Conservation (phyloP, 2,113 vertebrate genomes). For the Alces alces region DNA sequence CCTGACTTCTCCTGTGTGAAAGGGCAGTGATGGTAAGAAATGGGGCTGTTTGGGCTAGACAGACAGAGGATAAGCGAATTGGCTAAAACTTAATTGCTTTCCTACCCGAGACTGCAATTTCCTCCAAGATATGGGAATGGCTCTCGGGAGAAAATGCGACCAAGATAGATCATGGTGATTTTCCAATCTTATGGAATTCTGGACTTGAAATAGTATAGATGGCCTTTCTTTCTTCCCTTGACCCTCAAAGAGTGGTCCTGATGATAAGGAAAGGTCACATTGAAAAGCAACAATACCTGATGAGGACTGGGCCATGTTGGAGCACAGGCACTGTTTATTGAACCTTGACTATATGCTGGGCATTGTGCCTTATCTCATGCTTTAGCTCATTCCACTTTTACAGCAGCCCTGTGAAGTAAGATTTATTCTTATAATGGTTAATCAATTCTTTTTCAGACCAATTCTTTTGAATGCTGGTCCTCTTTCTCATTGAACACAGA, state of each 20-base stretch:
- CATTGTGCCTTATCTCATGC: neutral
- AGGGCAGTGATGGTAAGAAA: neutral
- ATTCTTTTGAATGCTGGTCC: neutral
- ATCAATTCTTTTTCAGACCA: conserved; percentile 23
- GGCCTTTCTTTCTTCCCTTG: neutral
- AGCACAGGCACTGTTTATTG: neutral
- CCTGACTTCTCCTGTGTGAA: neutral
- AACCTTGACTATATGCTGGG: neutral
- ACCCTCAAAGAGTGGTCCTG: neutral
- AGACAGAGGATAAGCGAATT: neutral
- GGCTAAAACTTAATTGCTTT: conserved; percentile 8
- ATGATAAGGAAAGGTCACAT: neutral
- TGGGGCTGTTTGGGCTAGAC: neutral
- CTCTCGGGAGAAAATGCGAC: conserved; percentile 33
- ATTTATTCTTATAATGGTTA: conserved; percentile 20
- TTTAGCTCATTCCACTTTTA: conserved; percentile 23
- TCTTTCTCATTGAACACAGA: conserved; percentile 19
- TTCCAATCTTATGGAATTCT: neutral
- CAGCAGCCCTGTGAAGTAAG: neutral
- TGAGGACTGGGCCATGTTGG: neutral
- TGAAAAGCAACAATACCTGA: neutral
- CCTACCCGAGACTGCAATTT: neutral
- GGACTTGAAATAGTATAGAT: neutral
- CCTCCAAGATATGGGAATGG: conserved; percentile 8
- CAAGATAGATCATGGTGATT: neutral